A percentile compares a stretch with the other conserved stretches of the same genome.
Conservation (phyloP, 2,113 vertebrate genomes). For the Paraplagusia blochii region DNA sequence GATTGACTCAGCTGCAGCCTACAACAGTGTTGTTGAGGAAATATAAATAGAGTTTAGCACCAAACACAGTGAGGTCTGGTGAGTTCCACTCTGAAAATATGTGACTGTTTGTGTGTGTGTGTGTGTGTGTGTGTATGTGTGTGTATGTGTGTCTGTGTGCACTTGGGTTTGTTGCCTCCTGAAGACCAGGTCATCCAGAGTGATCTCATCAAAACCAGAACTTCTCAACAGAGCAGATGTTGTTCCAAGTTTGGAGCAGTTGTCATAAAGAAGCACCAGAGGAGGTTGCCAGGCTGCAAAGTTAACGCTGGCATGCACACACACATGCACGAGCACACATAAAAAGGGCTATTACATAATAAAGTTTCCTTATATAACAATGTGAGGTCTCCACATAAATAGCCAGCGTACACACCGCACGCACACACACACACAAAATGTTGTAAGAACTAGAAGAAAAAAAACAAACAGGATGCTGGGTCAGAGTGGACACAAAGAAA, state of each 20-base stretch:
- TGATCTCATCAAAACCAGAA: too few species aligned
- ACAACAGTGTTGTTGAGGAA: too few species aligned
- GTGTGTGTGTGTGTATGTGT: conserved; percentile 3
- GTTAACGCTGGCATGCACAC: conserved; percentile 8
- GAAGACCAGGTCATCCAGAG: too few species aligned
- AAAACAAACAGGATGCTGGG: conserved; percentile 37
- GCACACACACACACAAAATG: background rate
- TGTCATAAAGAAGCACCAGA: conserved; percentile 21
- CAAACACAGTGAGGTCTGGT: too few species aligned
- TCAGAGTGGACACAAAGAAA: conserved; percentile 22
- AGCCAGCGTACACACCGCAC: background rate
- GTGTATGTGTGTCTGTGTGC: background rate
- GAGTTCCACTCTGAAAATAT: background rate
- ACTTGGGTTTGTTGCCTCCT: background rate
- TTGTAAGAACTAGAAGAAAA: conserved; percentile 25
- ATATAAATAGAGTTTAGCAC: too few species aligned
- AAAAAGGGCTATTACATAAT: conserved; percentile 63
- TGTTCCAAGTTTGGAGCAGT: conserved; percentile 1
- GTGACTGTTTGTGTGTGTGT: background rate
- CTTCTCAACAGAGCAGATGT: too few species aligned
- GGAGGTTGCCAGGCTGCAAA: conserved; percentile 22
- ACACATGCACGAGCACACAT: conserved; percentile 9
- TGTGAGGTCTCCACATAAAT: conserved; percentile 35
- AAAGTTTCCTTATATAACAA: conserved; percentile 72
- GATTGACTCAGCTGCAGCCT: too few species aligned